These are phyloP conservation scores for Pelochelys cantorii DNA, from an alignment of 2,797 vertebrate genomes.

Conservation along the genomic window DNA sequence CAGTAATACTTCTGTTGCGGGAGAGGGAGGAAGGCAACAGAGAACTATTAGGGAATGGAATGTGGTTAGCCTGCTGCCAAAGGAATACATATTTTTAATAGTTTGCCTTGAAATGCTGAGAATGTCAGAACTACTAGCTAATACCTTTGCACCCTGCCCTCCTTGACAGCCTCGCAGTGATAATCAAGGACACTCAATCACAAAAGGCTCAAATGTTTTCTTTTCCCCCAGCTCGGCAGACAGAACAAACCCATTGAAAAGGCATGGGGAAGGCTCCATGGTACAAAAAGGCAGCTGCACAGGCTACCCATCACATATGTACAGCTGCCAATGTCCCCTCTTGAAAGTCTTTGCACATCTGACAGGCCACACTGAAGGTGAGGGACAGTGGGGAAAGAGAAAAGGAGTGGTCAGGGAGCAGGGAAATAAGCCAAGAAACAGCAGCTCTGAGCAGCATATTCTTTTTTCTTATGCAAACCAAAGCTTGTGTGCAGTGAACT, in stretches of 20 bases:
- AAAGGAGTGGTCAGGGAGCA: background rate
- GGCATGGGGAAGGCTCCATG: background rate
- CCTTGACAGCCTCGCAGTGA: background rate
- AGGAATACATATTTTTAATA: background rate
- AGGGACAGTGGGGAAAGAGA: fast-evolving
- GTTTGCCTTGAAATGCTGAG: background rate
- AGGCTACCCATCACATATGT: background rate
- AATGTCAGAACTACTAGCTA: background rate
- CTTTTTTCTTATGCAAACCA: background rate
- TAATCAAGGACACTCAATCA: background rate
- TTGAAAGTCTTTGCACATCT: background rate
- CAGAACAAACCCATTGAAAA: background rate
- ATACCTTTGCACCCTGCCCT: background rate
- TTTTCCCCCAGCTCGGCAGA: background rate
- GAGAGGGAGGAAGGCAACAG: conserved; percentile 27
- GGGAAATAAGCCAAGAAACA: background rate
- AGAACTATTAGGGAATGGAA: conserved; percentile 31
- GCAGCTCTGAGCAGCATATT: background rate
- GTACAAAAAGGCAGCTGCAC: background rate
- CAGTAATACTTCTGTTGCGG: background rate
- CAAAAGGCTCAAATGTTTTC: background rate
- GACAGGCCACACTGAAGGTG: background rate
- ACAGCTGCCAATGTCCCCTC: background rate
- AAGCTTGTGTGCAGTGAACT: background rate
- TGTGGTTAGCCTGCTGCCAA: conserved; percentile 33